These are phyloP conservation scores for Sisyra terminalis DNA, from an alignment of 2,888 invertebrate species.

Conservation along the genomic window DNA sequence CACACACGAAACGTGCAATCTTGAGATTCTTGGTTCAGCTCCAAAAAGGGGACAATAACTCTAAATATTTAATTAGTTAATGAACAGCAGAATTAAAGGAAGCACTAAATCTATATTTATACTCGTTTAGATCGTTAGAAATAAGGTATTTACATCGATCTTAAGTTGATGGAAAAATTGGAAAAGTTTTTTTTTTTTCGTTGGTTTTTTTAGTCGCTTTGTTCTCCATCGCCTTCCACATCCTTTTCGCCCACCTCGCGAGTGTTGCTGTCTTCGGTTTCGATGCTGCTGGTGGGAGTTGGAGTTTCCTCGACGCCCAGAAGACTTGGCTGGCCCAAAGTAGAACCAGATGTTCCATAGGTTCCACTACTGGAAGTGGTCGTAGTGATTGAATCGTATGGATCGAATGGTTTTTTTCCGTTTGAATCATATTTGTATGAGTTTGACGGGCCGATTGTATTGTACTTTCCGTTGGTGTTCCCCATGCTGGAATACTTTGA, in stretches of 20 bases:
- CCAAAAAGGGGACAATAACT: neutral
- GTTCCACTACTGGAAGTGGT: conserved; percentile 15
- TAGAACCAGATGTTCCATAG: conserved; percentile 16
- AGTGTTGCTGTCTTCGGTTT: conserved; percentile 37
- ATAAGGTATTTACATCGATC: neutral
- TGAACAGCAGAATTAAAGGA: too few relatives aligned
- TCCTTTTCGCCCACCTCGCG: conserved; percentile 35
- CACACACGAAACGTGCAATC: too few relatives aligned
- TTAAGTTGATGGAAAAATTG: neutral
- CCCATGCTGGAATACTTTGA: neutral
- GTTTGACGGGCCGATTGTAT: conserved; percentile 2
- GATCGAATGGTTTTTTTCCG: neutral
- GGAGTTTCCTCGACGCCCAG: conserved; percentile 30
- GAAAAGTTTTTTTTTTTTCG: neutral
- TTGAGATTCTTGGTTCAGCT: neutral
- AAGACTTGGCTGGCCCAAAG: conserved; percentile 12
- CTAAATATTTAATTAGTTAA: neutral
- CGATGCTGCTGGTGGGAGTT: conserved; percentile 39
- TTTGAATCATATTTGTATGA: neutral
- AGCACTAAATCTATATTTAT: neutral
- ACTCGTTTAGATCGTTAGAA: neutral
- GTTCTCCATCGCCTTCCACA: conserved; percentile 38
- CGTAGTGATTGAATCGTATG: conserved; percentile 16
- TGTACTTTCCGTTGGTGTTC: conserved; percentile 4
- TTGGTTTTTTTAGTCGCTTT: conserved; percentile 29